These are phyloP conservation scores for Meloidogyne floridensis DNA, from an alignment of 1,140 invertebrate species.

Conservation along the genomic window DNA sequence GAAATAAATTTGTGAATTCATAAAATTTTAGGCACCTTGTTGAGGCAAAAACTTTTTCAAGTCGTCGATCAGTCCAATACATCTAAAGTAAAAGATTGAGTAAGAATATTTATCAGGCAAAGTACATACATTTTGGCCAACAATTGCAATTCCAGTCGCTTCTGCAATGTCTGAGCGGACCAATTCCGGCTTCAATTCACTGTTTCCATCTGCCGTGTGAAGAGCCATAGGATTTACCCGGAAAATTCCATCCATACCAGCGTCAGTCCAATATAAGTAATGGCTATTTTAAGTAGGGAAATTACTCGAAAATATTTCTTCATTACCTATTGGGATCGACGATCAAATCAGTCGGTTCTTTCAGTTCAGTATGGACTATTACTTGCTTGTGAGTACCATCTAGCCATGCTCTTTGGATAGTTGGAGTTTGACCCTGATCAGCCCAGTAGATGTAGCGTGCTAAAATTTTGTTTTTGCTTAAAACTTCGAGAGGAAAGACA, in stretches of 20 bases:
- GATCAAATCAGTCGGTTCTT: constrained; percentile 85
- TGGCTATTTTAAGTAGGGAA: constrained; percentile 69
- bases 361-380: constrained; percentile 85
- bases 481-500: not conserved
- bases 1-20: not conserved
- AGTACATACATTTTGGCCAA: constrained; percentile 67
- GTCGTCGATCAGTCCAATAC: constrained; percentile 93
- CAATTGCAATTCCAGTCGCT: constrained; percentile 78
- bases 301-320: not conserved
- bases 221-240: constrained; percentile 60
- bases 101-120: not conserved
- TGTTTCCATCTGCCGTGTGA: constrained; percentile 65
- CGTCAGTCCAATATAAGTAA: constrained; percentile 96
- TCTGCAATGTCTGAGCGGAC: constrained; percentile 87
- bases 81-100: constrained; percentile 69
- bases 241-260: constrained; percentile 78
- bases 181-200: constrained; percentile 68
- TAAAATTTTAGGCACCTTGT: constrained; percentile 25
- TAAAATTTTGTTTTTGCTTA: not conserved
- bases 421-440: constrained; percentile 93
- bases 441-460: constrained; percentile 78
- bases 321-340: constrained; percentile 79
- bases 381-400: constrained; percentile 85
- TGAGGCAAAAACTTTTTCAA: constrained; percentile 79
- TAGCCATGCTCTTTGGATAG: constrained; percentile 80